Conservation (phyloP, 2,888 invertebrate species). For the Pandemis corylana region DNA sequence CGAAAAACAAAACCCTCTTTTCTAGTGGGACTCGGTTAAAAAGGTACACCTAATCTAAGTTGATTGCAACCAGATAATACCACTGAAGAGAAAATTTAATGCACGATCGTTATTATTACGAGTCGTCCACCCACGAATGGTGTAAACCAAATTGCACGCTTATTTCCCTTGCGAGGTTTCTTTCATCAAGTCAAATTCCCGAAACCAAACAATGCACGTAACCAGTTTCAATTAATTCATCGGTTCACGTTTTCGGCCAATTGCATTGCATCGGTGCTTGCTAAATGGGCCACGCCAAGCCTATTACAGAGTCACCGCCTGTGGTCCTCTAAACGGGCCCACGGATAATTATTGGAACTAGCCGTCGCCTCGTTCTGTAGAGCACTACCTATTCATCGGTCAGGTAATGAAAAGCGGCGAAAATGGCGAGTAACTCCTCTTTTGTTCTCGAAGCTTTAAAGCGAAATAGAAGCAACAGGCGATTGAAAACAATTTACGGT, state of each 20-base stretch:
- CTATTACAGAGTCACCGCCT: conserved; percentile 32
- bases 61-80: not conserved
- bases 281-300: conserved; percentile 29
- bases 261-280: conserved; percentile 15
- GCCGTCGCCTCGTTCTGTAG: conserved; percentile 30
- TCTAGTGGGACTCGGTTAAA: not conserved
- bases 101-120: not conserved
- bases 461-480: conserved; percentile 23
- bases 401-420: conserved; percentile 15
- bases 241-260: conserved; percentile 26
- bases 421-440: conserved; percentile 18
- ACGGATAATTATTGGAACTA: conserved; percentile 35
- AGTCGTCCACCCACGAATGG: not conserved
- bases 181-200: conserved; percentile 14
- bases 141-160: not conserved
- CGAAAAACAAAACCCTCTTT: too few species aligned
- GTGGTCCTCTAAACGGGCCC: conserved; percentile 24
- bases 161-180: conserved; percentile 5
- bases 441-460: conserved; percentile 8
- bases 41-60: not conserved
- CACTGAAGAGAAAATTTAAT: not conserved
- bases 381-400: conserved; percentile 17
- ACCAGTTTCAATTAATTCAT: conserved; percentile 30
- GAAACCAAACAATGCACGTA: conserved; percentile 26
- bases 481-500: conserved; percentile 4